phyloP scores from a whole-genome alignment of 2,797 vertebrate species.

The Cossypha niveicapilla region DNA sequence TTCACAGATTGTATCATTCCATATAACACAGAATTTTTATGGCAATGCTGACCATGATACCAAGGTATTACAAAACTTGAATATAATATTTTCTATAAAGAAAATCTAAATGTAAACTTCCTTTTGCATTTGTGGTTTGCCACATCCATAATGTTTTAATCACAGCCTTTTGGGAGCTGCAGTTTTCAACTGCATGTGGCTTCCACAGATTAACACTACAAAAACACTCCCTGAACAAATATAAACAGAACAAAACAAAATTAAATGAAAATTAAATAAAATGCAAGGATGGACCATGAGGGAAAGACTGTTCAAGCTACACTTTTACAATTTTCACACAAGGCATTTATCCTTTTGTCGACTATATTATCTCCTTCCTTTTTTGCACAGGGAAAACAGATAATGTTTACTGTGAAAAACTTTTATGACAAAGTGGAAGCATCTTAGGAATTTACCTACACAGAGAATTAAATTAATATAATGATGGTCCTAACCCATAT shows the following conservation, averaged over 20 bases:
- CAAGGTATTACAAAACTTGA: constrained; percentile 68
- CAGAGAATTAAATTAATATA: constrained; percentile 55
- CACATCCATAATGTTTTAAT: constrained; percentile 75
- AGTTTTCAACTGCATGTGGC: constrained; percentile 75
- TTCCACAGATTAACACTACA: constrained; percentile 78
- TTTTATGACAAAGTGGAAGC: constrained; percentile 39
- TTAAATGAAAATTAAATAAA: constrained; percentile 53
- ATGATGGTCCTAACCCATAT: constrained; percentile 35
- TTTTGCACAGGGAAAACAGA: constrained; percentile 12
- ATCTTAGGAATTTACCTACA: constrained; percentile 49
- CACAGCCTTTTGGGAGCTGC: constrained; percentile 82
- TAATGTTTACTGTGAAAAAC: constrained; percentile 33
- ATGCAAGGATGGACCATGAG: neutral
- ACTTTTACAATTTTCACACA: neutral
- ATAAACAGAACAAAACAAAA: constrained; percentile 52
- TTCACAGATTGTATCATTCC: constrained; percentile 78
- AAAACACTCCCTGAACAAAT: constrained; percentile 62
- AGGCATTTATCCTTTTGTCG: neutral
- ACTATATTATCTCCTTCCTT: neutral
- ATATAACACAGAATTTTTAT: constrained; percentile 72
- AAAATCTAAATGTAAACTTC: constrained; percentile 71
- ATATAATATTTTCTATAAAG: constrained; percentile 51
- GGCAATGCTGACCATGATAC: constrained; percentile 69
- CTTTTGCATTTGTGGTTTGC: constrained; percentile 77
- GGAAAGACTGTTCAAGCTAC: constrained; percentile 13